Evolutionary conservation across 2,888 invertebrate species (phyloP), one percentile per base, ranked within the genome.

Genomic region (Lasioglossum villosulum): DNA sequence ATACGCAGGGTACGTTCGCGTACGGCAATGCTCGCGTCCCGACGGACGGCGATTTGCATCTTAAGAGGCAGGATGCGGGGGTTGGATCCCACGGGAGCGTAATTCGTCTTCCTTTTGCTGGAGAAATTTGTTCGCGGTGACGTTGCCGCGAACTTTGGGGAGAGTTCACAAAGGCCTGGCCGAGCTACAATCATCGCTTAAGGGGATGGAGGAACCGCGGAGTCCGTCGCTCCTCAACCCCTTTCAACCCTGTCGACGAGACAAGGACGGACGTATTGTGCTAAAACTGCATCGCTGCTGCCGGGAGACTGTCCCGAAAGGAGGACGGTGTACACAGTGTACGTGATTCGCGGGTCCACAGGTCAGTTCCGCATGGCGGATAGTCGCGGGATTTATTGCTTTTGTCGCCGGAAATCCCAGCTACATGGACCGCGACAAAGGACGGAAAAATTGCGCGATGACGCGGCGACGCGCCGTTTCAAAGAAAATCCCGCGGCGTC

Each of bases 111-210:
- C 83, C 84, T 81, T 80, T 75, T 75, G 70, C 74, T 80, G 56
- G 56, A 48, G 72, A 85, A 90, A 90, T 90, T 90, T 84, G 84
- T 82, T 86, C 87, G 75, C 66, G 42, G 76, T 71, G 48, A 86
- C 88, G 80, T 84, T 77, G 78, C 80, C 73, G 72, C 78, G 39
- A 86, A 87, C 78, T 86, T 87, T 71, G 66, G 23, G 48, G n/a
- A 68, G 66, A 87, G 83, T 78, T 86, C 80, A 86, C 78, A 72
- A 81, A 87, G 80, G 70, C 63, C 72, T 39, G 27, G 74, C 19
- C 68, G 34, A 14, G 76, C 45, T 66, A 86, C 79, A 83, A 83
- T 70, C 82, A 77, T 70, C 82, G 59, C 72, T 75, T 56, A n/a
- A 23, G 76, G 42, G 70, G 73, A 48, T 16, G 52, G 73, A 48